Evolutionary conservation across 2,888 invertebrate species (phyloP).

Genomic region (Chalcosyrphus nemorum): DNA sequence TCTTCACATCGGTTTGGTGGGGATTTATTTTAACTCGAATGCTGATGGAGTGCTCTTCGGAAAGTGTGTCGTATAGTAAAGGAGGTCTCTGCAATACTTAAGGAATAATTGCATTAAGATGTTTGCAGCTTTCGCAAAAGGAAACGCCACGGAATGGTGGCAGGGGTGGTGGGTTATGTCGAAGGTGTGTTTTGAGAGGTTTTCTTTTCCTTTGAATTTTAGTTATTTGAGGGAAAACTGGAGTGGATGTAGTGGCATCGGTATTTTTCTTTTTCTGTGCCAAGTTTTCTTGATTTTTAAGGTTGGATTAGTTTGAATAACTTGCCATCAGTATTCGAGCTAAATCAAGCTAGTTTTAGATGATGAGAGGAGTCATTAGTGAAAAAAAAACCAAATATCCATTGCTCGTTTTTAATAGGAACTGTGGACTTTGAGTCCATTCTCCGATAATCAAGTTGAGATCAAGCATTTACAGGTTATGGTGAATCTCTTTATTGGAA

Average conservation of each 20-base stretch:
- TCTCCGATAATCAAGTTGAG: too few species aligned
- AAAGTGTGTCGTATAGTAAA: slow-evolving; percentile 53
- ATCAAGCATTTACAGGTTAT: too few species aligned
- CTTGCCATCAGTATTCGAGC: too few species aligned
- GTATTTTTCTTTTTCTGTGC: background rate
- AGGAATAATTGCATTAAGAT: slow-evolving; percentile 45
- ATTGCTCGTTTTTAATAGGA: too few species aligned
- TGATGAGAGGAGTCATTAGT: too few species aligned
- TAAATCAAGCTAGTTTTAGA: too few species aligned
- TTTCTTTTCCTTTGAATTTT: too few species aligned
- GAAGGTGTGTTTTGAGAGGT: background rate
- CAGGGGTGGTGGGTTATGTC: background rate
- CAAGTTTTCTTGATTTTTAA: background rate
- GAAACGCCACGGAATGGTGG: background rate
- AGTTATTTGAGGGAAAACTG: background rate
- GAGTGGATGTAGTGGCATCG: background rate
- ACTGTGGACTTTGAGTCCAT: too few species aligned
- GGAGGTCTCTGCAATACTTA: slow-evolving; percentile 8
- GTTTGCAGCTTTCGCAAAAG: background rate
- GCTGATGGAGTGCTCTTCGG: slow-evolving; percentile 42
- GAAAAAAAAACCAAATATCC: too few species aligned
- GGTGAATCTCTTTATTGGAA: too few species aligned
- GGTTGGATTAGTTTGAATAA: background rate
- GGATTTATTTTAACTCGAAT: slow-evolving; percentile 55
- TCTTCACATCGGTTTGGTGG: slow-evolving; percentile 30